These are phyloP conservation scores for Hemibagrus guttatus DNA, from an alignment of 2,797 vertebrate genomes.

Conservation along the genomic window DNA sequence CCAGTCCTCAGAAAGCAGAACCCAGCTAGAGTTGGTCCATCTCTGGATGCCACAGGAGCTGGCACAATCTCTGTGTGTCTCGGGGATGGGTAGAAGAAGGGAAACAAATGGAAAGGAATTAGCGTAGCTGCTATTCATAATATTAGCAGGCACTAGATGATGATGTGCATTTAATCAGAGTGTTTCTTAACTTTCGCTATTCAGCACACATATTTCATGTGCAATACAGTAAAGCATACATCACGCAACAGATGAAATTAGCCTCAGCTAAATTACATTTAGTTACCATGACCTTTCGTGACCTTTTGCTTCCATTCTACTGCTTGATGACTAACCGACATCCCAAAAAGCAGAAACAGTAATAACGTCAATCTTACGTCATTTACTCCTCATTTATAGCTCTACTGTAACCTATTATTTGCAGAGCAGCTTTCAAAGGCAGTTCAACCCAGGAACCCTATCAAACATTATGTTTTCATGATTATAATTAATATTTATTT, in stretches of 20 bases:
- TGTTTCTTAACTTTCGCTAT: neutral
- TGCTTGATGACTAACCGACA: neutral
- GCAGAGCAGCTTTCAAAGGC: neutral
- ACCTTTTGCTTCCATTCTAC: neutral
- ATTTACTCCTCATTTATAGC: neutral
- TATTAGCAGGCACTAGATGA: no score
- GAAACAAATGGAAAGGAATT: no score
- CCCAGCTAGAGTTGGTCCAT: no score
- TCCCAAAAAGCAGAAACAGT: neutral
- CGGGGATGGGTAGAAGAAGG: no score
- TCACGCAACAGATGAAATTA: neutral
- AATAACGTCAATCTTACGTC: neutral
- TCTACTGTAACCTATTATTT: constrained; percentile 1
- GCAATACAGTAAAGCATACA: neutral
- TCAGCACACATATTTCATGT: neutral
- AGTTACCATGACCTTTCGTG: neutral
- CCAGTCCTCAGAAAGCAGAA: no score
- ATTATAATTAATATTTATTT: constrained; percentile 17
- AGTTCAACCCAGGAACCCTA: constrained; percentile 7
- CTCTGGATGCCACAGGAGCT: no score
- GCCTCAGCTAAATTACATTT: neutral
- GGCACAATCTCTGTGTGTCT: no score
- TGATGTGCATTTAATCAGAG: no score
- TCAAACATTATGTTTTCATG: neutral
- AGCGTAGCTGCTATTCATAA: no score